Evolutionary conservation across 2,797 vertebrate genomes (phyloP), one percentile per base, ranked within the genome.

Genomic region (Eurystomus glaucurus): DNA sequence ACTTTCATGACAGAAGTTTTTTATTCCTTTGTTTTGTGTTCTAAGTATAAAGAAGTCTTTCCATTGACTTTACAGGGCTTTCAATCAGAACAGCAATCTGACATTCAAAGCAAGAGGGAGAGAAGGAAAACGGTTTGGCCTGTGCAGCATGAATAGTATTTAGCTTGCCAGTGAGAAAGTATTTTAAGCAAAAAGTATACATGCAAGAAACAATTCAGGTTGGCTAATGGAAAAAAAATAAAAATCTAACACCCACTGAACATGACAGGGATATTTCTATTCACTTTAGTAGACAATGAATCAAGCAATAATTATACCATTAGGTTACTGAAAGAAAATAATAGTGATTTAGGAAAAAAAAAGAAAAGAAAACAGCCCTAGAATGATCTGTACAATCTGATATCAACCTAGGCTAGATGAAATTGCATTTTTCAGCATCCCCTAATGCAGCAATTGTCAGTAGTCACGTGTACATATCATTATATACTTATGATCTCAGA

Each of bases 301-400:
- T 88, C 57, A 90, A 86, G 43, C n/a, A 76, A 23, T 93, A 95
- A 95, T 90, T 92, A 91, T 39, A 79, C 26, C 37, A 88, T 86
- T 86, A 84, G n/a, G 61, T 76, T 72, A 88, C 5, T 35, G 69
- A 72, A 95, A 93, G 54, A 94, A 94, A 95, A 94, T 93, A 96
- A 88, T 52, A 93, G 76, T 84, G 21, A 37, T 37, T 37, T 37
- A 96, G 87, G 70, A 13, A 29, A 74, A 70, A 77, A 64, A 84
- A 82, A 61, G 69, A 57, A 86, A 83, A 60, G 28, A 35, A 94
- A 86, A 41, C 54, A 88, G 12, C 15, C 45, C 37, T n/a, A 72
- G 48, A 89, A 90, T 48, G 77, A 95, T 33, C 10, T 29, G 4
- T 50, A 57, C 85, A 83, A 93, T 86, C 23, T 64, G 52, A 64